Conservation (phyloP, 2,888 invertebrate genomes). For the Sclerodermus sp. region DNA sequence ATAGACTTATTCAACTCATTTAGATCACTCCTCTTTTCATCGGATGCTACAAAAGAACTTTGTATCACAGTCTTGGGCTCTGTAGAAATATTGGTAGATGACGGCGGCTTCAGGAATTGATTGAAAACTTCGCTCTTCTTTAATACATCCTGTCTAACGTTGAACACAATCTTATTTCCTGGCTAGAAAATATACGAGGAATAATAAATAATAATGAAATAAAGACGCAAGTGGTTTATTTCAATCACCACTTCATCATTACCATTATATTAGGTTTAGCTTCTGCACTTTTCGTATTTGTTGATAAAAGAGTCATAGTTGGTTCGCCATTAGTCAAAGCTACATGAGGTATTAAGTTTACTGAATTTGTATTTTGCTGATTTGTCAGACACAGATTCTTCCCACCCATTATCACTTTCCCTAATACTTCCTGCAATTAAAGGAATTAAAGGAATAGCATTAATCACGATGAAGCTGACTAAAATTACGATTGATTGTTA, state of each 20-base stretch:
- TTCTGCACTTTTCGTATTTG: slow-evolving; percentile 31
- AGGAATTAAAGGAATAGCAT: too few species aligned
- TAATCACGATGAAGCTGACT: too few species aligned
- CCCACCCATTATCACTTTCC: slow-evolving; percentile 52
- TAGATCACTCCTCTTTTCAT: slow-evolving; percentile 21
- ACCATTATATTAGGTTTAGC: slow-evolving; percentile 35
- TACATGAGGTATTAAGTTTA: slow-evolving; percentile 37
- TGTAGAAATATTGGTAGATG: slow-evolving; percentile 40
- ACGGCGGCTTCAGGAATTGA: slow-evolving; percentile 44
- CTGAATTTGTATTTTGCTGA: slow-evolving; percentile 36
- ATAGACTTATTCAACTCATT: slow-evolving; percentile 18
- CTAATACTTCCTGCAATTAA: slow-evolving; percentile 46
- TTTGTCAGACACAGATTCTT: slow-evolving; percentile 42
- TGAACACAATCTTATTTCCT: slow-evolving; percentile 45
- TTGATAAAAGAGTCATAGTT: slow-evolving; percentile 28
- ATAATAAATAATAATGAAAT: slow-evolving; percentile 1
- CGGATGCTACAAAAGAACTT: slow-evolving; percentile 19
- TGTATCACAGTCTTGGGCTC: slow-evolving; percentile 37
- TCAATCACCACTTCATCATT: slow-evolving; percentile 3
- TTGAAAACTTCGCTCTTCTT: slow-evolving; percentile 43
- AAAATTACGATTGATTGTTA: neutral
- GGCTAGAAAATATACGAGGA: slow-evolving; percentile 28
- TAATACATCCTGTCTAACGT: slow-evolving; percentile 44
- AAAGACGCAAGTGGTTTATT: too few species aligned
- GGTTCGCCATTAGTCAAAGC: slow-evolving; percentile 42